A percentile compares a stretch with the other conserved stretches of the same genome.
phyloP scores from a whole-genome alignment of 2,888 invertebrate genomes.

The Machimus rusticus region DNA sequence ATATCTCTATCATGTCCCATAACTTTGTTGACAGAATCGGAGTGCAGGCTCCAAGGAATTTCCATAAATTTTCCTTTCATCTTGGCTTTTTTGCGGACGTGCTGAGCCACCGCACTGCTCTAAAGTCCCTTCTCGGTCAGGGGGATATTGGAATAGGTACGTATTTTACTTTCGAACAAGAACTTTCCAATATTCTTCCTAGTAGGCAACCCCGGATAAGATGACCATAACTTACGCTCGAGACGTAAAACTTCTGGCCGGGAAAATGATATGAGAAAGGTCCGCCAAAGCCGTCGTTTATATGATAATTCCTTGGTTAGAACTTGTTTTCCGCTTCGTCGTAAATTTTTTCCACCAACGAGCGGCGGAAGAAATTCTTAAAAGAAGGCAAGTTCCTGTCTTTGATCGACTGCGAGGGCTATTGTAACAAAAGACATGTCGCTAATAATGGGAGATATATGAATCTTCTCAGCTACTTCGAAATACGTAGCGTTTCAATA shows the following conservation, averaged over 20 bases:
- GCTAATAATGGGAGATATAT: background rate
- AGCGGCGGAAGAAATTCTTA: background rate
- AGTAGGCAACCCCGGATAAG: background rate
- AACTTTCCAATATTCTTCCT: constrained; percentile 27
- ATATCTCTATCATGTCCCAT: background rate
- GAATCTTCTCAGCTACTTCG: background rate
- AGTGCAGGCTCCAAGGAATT: background rate
- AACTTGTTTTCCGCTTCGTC: constrained; percentile 10
- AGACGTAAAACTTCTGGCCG: constrained; percentile 20
- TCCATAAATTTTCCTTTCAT: constrained; percentile 28
- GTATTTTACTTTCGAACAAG: constrained; percentile 9
- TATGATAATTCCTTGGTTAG: constrained; percentile 28
- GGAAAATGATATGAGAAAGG: constrained; percentile 20
- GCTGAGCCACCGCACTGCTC: background rate
- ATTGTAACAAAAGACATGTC: background rate
- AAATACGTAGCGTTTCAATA: background rate
- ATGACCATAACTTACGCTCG: constrained; percentile 18
- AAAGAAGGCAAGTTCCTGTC: background rate
- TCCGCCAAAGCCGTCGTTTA: constrained; percentile 20
- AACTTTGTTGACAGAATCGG: constrained; percentile 4
- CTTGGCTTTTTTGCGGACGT: background rate
- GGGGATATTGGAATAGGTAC: background rate
- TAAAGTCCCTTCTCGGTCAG: background rate
- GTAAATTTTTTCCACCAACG: background rate
- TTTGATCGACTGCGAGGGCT: background rate